Evolutionary conservation across 2,797 vertebrate genomes (phyloP), one percentile per base, ranked within the genome.

Genomic region (Sarcoramphus papa): DNA sequence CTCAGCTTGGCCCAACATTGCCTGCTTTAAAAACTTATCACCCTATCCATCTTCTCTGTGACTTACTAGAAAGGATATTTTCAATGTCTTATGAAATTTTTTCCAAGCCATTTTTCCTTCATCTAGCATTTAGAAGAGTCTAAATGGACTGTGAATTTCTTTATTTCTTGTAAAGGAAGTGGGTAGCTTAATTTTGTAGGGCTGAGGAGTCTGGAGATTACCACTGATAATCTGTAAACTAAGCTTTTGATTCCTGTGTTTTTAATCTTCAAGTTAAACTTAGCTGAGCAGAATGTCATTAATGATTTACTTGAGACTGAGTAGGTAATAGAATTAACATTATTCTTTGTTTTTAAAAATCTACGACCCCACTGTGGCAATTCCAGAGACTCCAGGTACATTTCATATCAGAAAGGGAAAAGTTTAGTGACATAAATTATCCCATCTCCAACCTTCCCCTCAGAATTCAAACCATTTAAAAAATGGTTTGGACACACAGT

Each of bases 21-120:
- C 84, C 85, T 86, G 57, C 75, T 95, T 86, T 73, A 73, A 95
- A 96, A 95, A 94, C 67, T 78, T 90, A 69, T 22, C 88, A 88
- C 81, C 89, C 67, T 67, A 91, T 95, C 88, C 85, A 91, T 95
- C 93, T 94, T 77, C 72, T 19, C 69, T 70, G 59, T 79, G 88
- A 87, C 56, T 41, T 78, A 88, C 48, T 30, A 94, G 64, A 92
- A 90, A 92, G 74, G 81, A 56, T 94, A 91, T 88, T 94, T 92
- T 75, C 79, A 77, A 67, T 88, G 83, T 68, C 81, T 90, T 43
- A 65, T 1, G 7, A 30, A 12, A 4, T 56, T 78, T 91, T 82
- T 86, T 86, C 56, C 60, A 74, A 83, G 62, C 3, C 4, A n/a
- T 41, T 92, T 97, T 82, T 53, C 67, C 85, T 93, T 57, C 70